These are phyloP conservation scores for Neoitamus cyanurus DNA, from an alignment of 2,888 invertebrate species.

Conservation along the genomic window DNA sequence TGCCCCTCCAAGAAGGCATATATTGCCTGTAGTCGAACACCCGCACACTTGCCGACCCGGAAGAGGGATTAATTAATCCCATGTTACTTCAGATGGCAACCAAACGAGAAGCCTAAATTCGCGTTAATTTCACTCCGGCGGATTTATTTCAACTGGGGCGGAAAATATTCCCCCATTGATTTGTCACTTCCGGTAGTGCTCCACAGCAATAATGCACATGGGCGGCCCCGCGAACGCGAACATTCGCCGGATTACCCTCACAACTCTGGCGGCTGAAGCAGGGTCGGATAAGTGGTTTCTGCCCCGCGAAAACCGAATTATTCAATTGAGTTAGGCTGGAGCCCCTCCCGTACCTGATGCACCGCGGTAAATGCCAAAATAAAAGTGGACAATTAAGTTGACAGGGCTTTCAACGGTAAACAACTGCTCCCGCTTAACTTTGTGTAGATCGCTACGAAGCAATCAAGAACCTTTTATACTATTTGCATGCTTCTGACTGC, in stretches of 20 bases:
- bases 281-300: background rate
- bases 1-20: background rate
- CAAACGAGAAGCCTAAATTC: background rate
- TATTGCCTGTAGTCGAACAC: background rate
- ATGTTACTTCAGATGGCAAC: background rate
- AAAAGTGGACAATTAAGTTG: slow-evolving; percentile 1
- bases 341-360: background rate
- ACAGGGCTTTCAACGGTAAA: background rate
- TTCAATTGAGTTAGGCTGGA: background rate
- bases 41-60: background rate
- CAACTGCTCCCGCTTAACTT: background rate
- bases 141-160: background rate
- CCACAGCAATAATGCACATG: background rate
- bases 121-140: slow-evolving; percentile 11
- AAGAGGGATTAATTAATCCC: slow-evolving; percentile 4
- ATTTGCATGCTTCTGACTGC: background rate
- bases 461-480: background rate
- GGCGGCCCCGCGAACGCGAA: background rate
- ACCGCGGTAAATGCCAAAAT: background rate
- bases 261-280: background rate
- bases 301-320: background rate
- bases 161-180: slow-evolving; percentile 33
- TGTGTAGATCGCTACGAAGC: background rate
- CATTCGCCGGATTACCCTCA: background rate
- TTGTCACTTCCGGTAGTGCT: background rate